phyloP scores from a whole-genome alignment of 2,797 vertebrate species.

The Alfaro cultratus region DNA sequence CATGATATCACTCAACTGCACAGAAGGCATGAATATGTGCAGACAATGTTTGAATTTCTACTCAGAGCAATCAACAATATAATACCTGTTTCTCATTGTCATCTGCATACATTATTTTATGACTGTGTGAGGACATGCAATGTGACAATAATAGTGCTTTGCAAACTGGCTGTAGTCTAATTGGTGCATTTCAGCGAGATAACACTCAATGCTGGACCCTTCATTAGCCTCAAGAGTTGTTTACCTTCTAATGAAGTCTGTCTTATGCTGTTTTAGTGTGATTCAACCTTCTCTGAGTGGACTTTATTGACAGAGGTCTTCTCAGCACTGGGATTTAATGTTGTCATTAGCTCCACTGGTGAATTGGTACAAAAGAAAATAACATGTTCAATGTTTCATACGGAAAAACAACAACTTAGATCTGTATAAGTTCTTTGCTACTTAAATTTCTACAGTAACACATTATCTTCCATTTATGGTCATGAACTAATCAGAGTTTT shows the following conservation, averaged over 20 bases:
- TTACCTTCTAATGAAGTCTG: conserved; percentile 44
- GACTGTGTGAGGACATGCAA: conserved; percentile 58
- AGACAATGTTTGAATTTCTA: background rate
- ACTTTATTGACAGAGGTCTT: conserved; percentile 40
- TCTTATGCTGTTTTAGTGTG: conserved; percentile 30
- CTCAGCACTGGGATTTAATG: conserved; percentile 13
- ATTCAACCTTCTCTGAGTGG: conserved; percentile 42
- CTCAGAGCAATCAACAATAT: background rate
- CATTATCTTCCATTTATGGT: background rate
- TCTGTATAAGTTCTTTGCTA: background rate
- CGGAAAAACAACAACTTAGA: background rate
- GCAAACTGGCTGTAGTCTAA: conserved; percentile 56
- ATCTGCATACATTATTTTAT: conserved; percentile 29
- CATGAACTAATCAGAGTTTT: background rate
- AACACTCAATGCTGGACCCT: conserved; percentile 61
- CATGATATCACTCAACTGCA: conserved; percentile 17
- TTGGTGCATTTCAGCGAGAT: conserved; percentile 65
- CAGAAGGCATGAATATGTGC: conserved; percentile 17
- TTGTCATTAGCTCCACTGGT: conserved; percentile 2
- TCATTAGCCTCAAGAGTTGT: conserved; percentile 63
- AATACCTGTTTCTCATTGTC: background rate
- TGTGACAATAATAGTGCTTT: conserved; percentile 51
- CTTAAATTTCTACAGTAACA: background rate
- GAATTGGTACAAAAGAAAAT: conserved; percentile 32
- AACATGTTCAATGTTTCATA: conserved; percentile 12